phyloP scores from a whole-genome alignment of 2,113 vertebrate species.

The Galbula dea region DNA sequence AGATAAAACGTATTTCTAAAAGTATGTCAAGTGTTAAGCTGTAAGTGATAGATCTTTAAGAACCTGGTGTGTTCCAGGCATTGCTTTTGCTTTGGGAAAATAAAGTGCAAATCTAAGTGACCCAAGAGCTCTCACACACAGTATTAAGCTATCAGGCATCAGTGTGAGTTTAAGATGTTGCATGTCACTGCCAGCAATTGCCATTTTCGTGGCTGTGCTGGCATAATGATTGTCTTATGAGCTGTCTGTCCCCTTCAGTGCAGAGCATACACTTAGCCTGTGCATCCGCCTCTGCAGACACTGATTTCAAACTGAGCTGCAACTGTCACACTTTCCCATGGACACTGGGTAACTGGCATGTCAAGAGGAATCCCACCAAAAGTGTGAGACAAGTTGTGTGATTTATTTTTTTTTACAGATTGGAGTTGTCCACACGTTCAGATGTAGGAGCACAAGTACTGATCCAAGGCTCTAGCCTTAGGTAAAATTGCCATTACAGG shows the following conservation, averaged over 20 bases:
- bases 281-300: not conserved
- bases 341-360: not conserved
- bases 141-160: not conserved
- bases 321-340: not conserved
- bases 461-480: not conserved
- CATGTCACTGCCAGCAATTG: not conserved
- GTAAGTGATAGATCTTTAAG: not conserved
- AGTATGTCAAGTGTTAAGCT: not conserved
- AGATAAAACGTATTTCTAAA: not conserved
- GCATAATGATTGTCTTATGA: not conserved
- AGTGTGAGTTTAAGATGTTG: not conserved
- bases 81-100: not conserved
- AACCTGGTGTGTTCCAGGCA: not conserved
- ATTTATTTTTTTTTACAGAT: not conserved
- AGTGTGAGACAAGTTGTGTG: not conserved
- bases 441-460: not conserved
- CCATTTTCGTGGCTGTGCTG: not conserved
- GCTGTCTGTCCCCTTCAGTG: fast-evolving
- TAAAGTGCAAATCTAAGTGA: not conserved
- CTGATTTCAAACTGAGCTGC: not conserved
- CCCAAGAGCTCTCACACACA: not conserved
- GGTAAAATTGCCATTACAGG: not conserved
- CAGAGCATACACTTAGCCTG: fast-evolving
- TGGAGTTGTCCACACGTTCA: not conserved
- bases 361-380: not conserved